A percentile compares a stretch with the other conserved stretches of the same genome.
phyloP scores from a whole-genome alignment of 1,140 invertebrate genomes.

The Diorhabda sublineata region DNA sequence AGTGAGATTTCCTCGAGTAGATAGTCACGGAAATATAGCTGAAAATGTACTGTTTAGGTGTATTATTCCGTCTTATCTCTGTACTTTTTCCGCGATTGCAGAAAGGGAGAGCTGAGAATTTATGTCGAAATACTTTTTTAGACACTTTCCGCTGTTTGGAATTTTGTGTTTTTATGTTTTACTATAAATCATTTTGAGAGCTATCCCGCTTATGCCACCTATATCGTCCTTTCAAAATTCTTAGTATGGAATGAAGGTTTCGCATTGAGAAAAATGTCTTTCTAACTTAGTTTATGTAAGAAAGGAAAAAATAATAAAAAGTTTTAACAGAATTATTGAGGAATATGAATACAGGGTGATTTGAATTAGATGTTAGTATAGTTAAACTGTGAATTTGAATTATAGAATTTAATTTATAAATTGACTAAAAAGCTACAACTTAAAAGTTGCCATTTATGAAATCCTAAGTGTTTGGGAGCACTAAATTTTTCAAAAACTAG shows the following conservation, averaged over 20 bases:
- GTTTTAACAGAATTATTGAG: too few species aligned
- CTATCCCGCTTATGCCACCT: neutral
- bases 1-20: slow-evolving; percentile 8
- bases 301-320: too few species aligned
- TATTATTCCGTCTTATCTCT: slow-evolving; percentile 13
- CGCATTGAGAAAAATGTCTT: neutral
- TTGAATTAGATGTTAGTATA: too few species aligned
- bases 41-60: slow-evolving; percentile 12
- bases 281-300: too few species aligned
- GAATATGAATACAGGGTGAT: too few species aligned
- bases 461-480: too few species aligned
- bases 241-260: neutral
- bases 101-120: slow-evolving; percentile 7
- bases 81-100: slow-evolving; percentile 11
- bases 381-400: too few species aligned
- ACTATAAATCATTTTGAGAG: slow-evolving; percentile 10
- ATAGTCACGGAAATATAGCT: slow-evolving; percentile 16
- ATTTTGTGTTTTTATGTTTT: slow-evolving; percentile 9
- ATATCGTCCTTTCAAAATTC: neutral
- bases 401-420: too few species aligned
- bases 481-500: too few species aligned
- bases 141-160: slow-evolving; percentile 8
- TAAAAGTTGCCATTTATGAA: too few species aligned
- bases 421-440: too few species aligned
- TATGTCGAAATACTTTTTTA: slow-evolving; percentile 9